Evolutionary conservation across 2,888 invertebrate genomes (phyloP), one percentile per base, ranked within the genome.

Genomic region (Tridacna gigas): DNA sequence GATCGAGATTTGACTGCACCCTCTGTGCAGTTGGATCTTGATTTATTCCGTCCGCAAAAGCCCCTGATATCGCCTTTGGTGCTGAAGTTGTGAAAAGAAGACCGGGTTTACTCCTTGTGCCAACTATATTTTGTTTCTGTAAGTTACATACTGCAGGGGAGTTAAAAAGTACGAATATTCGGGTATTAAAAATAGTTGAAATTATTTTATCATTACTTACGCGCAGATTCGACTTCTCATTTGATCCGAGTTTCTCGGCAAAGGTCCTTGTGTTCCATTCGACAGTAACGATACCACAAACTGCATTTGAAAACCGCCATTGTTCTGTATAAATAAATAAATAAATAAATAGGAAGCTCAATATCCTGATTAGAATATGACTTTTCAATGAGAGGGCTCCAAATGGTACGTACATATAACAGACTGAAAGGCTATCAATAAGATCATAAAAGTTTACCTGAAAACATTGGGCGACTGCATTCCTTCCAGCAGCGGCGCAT

Each of bases 261-360:
- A 22, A 47, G 78, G 79, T 20, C 77, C 77, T 60, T 86, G 86
- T 13, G 82, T 67, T 11, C 86, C 86, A 61, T 84, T 82, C 0
- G 86, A 86, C 20, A 86, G 61, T 20, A 86, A 28, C 0, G 82
- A 77, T 11, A 86, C 61, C 18, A 86, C 79, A 60, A 65, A 66
- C 78, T 84, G 86, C 86, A 86, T 86, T 63, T 80, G 84, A 26
- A 80, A 80, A 4, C 84, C 84, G 13, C 86, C 84, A 76, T 84
- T 84, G 13, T 79, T 71, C 84, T 82, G 78, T 25, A 37, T 37
- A 37, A 65, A 65, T 9, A 26, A 28, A 69, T 37, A 37, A 37
- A 37, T 7, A 37, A 37, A 37, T 37, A 2, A 4, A 4, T 37
- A 37, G 7, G 7, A 37, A 37, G 7, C 3, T 37, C 37, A 37